Conservation (phyloP, 2,888 invertebrate genomes). For the Drosophila monieri region DNA sequence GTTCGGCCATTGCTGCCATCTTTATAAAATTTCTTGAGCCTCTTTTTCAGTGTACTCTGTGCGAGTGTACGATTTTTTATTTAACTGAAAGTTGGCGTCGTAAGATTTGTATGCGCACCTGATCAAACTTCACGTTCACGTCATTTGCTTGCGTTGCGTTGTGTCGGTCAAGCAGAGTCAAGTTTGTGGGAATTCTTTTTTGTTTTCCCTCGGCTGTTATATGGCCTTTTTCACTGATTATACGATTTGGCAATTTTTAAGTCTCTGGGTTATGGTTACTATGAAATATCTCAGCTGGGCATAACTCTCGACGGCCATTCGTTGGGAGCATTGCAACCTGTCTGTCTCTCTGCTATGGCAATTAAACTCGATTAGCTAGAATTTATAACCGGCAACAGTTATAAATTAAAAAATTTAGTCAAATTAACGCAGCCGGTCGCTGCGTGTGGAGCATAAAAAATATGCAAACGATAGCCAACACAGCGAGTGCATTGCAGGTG, state of each 20-base stretch:
- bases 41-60: conserved; percentile 16
- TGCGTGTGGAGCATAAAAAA: conserved; percentile 49
- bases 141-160: conserved; percentile 66
- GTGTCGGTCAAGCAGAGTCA: conserved; percentile 53
- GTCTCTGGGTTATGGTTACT: conserved; percentile 16
- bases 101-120: conserved; percentile 77
- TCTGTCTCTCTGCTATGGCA: conserved; percentile 40
- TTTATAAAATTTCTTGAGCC: conserved; percentile 12
- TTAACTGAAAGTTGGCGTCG: conserved; percentile 71
- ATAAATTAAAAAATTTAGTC: conserved; percentile 72
- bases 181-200: conserved; percentile 68
- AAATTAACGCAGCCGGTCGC: conserved; percentile 63
- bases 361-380: conserved; percentile 70
- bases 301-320: conserved; percentile 3
- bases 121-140: conserved; percentile 76
- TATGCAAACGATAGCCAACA: conserved; percentile 61
- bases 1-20: background rate
- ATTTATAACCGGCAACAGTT: conserved; percentile 64
- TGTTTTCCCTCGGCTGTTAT: conserved; percentile 19
- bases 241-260: conserved; percentile 60
- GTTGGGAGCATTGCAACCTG: conserved; percentile 7
- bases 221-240: conserved; percentile 48
- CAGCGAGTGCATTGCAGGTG: conserved; percentile 73
- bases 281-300: conserved; percentile 9
- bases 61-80: conserved; percentile 40